A percentile compares a stretch with the other conserved stretches of the same genome.
These are phyloP conservation scores for Temnothorax curvispinosus DNA, from an alignment of 1,140 invertebrate genomes.

Conservation along the genomic window DNA sequence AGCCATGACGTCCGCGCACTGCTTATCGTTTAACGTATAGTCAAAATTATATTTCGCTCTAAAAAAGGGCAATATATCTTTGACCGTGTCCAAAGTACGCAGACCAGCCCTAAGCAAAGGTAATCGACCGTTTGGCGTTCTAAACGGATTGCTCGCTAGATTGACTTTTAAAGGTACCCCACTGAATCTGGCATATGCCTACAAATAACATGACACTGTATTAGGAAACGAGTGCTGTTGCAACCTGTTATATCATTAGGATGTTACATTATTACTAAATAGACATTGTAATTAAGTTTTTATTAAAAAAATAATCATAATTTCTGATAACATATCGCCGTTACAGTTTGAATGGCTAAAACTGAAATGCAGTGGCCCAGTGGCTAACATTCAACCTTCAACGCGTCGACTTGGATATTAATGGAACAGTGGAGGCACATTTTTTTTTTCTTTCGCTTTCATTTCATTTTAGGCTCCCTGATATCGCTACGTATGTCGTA, in stretches of 20 bases:
- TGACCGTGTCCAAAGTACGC: constrained; percentile 87
- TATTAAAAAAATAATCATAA: neutral
- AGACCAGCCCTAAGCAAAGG: constrained; percentile 89
- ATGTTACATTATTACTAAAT: neutral
- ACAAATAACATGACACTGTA: constrained; percentile 66
- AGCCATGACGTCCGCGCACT: constrained; percentile 78
- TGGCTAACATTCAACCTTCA: neutral
- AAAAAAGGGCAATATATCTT: constrained; percentile 90
- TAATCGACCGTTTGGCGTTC: constrained; percentile 88
- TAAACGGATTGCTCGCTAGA: constrained; percentile 90
- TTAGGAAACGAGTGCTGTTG: constrained; percentile 23
- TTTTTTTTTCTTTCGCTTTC: neutral
- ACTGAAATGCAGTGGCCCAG: neutral
- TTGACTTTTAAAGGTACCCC: constrained; percentile 89
- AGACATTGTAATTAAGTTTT: neutral
- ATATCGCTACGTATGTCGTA: neutral
- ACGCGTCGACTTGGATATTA: neutral
- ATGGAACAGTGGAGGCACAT: neutral
- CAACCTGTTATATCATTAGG: neutral
- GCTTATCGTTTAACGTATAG: constrained; percentile 73
- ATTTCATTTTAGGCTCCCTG: neutral
- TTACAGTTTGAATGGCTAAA: neutral
- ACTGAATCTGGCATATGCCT: constrained; percentile 92
- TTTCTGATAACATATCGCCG: neutral
- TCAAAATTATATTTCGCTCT: constrained; percentile 85